Percentiles rank a stretch among this genome's conserved stretches.
phyloP scores from a whole-genome alignment of 2,888 invertebrate species.

The Atethmia centrago region DNA sequence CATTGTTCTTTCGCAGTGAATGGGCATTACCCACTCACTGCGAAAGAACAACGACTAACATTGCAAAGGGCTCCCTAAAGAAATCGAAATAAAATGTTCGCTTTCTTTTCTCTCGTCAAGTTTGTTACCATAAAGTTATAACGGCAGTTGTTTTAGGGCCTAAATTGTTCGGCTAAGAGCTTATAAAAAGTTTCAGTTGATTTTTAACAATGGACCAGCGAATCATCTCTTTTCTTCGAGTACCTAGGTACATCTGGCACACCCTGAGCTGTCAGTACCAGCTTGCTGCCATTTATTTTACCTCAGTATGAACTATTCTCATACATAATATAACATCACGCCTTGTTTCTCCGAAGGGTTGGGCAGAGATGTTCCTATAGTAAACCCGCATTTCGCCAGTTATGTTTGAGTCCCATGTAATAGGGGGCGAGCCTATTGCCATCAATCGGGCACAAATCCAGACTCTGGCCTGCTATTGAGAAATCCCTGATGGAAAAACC shows the following conservation, averaged over 20 bases:
- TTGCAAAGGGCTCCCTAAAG: constrained; percentile 29
- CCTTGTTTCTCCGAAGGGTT: too few species aligned
- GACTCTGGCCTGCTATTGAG: too few species aligned
- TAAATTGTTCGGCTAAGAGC: constrained; percentile 15
- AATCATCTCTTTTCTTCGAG: background rate
- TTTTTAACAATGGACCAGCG: background rate
- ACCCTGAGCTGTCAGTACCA: background rate
- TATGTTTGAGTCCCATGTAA: too few species aligned
- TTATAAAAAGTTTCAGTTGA: constrained; percentile 8
- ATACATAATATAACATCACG: too few species aligned
- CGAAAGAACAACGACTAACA: constrained; percentile 7
- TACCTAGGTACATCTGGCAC: background rate
- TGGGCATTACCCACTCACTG: background rate
- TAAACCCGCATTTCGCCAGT: too few species aligned
- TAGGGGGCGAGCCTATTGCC: too few species aligned
- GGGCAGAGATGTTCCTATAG: too few species aligned
- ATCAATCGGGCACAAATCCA: too few species aligned
- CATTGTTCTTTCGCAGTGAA: too few species aligned
- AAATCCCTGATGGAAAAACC: too few species aligned
- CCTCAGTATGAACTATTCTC: too few species aligned
- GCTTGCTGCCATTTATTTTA: background rate
- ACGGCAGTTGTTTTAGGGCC: constrained; percentile 42
- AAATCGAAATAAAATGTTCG: constrained; percentile 49
- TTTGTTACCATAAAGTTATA: constrained; percentile 33
- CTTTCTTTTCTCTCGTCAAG: constrained; percentile 25